Percentiles rank a stretch among this genome's conserved stretches.
These are phyloP conservation scores for Melanitta fusca DNA, from an alignment of 2,797 vertebrate genomes.

Conservation along the genomic window DNA sequence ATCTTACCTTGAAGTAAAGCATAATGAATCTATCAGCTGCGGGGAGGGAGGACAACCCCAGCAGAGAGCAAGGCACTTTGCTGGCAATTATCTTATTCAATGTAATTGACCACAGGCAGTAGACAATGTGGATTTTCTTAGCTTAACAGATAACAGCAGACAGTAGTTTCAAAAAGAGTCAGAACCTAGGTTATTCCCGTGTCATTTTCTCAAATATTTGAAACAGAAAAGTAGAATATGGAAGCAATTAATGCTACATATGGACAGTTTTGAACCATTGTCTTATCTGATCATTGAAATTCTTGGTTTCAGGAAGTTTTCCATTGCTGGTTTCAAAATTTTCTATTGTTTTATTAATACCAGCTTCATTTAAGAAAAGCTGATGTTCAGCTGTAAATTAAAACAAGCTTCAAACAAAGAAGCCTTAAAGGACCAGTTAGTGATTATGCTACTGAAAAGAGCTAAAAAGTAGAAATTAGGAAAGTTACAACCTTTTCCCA, in stretches of 20 bases:
- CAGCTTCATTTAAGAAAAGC: not conserved
- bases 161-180: not conserved
- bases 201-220: not conserved
- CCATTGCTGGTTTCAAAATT: not conserved
- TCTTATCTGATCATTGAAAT: not conserved
- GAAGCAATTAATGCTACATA: not conserved
- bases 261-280: not conserved
- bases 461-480: not conserved
- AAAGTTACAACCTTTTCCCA: not conserved
- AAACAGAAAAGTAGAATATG: not conserved
- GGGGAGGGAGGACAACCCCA: not conserved
- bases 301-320: too few relatives aligned
- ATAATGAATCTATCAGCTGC: accelerated
- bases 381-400: not conserved
- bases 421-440: not conserved
- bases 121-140: not conserved
- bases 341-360: constrained; percentile 14
- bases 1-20: not conserved
- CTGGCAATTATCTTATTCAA: not conserved
- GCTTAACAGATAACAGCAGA: not conserved
- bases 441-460: not conserved
- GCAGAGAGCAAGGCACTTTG: not conserved
- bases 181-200: not conserved
- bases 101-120: not conserved
- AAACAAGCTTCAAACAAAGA: not conserved